Base-by-base conservation (phyloP, 2,888 invertebrate species). In the Euplexia lucipara region DNA sequence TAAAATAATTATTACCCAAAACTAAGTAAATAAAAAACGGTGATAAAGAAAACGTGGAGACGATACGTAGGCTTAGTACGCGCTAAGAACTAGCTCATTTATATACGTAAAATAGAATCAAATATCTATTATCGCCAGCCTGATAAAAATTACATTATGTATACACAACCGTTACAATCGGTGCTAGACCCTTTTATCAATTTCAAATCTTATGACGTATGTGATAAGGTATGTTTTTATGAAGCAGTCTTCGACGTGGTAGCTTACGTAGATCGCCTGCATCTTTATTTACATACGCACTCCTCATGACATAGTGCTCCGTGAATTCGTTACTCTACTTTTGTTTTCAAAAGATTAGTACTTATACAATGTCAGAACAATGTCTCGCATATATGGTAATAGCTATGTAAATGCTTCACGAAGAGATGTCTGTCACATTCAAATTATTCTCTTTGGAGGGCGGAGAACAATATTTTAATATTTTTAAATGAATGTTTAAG, bases 111-210 rank as follows among this genome's bases (percentile, higher is more conserved):
- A n/a, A 48, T 61, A 71, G 37, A 71, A 71, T 65, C 59, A 62
- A 80, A 79, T 70, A 71, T 79, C 61, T 79, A 82, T 66, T 82
- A 80, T 81, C 79, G 75, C 66, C 52, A 66, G 58, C 56, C 74
- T 82, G 82, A 80, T 80, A 82, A 82, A 80, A 81, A 66, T 60
- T 67, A 77, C 71, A 71, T 77, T 70, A 67, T 26, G 26, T 26
- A 26, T 49, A 61, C 59, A 52, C 60, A 41, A 45, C 47, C 53
- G 41, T 68, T 48, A 65, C 64, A 57, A 67, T 65, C 63, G 42
- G 45, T 42, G 47, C 22, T 44, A 49, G 56, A 66, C 20, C 45
- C 39, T 59, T 62, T 57, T 64, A 74, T 61, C 59, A 47, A 78
- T 65, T 66, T 59, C 49, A 57, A 69, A 70, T 70, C 80, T 67